A percentile compares a stretch with the other conserved stretches of the same genome.
Evolutionary conservation across 1,140 invertebrate species (phyloP).

Genomic region (Lasioglossum albipes): DNA sequence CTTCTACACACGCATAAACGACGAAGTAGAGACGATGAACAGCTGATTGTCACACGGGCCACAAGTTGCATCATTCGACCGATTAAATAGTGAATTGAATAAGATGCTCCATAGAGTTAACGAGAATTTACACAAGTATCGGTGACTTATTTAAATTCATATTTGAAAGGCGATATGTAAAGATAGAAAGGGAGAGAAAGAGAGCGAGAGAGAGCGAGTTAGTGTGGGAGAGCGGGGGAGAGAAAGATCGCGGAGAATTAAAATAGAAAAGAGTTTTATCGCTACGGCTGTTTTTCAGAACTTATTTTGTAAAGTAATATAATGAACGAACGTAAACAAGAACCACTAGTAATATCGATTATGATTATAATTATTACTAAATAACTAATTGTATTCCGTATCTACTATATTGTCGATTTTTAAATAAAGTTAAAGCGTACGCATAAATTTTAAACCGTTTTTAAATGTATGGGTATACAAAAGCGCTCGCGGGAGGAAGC

Average conservation of each 20-base stretch:
- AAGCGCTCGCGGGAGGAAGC: conserved; percentile 27
- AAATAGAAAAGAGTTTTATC: conserved; percentile 30
- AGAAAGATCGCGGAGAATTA: conserved; percentile 9
- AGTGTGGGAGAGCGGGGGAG: not conserved
- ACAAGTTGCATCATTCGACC: conserved; percentile 69
- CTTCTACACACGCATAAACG: conserved; percentile 24
- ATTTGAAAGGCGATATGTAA: conserved; percentile 33
- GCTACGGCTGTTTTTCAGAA: conserved; percentile 55
- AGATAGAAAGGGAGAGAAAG: conserved; percentile 15
- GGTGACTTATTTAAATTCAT: conserved; percentile 64
- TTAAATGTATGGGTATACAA: conserved; percentile 50
- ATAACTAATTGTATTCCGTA: conserved; percentile 61
- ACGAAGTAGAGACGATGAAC: conserved; percentile 32
- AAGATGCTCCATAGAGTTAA: conserved; percentile 56
- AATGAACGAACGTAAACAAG: conserved; percentile 51
- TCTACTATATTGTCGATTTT: conserved; percentile 60
- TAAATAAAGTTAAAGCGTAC: conserved; percentile 60
- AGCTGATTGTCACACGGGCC: conserved; percentile 45
- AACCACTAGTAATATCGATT: conserved; percentile 61
- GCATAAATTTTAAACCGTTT: conserved; percentile 59
- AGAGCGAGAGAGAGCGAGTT: conserved; percentile 14
- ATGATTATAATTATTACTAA: conserved; percentile 64
- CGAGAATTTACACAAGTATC: conserved; percentile 16
- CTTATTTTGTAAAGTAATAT: conserved; percentile 64
- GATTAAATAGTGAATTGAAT: conserved; percentile 68